Evolutionary conservation across 2,113 vertebrate species (phyloP).

Genomic region (Limnothrissa miodon): DNA sequence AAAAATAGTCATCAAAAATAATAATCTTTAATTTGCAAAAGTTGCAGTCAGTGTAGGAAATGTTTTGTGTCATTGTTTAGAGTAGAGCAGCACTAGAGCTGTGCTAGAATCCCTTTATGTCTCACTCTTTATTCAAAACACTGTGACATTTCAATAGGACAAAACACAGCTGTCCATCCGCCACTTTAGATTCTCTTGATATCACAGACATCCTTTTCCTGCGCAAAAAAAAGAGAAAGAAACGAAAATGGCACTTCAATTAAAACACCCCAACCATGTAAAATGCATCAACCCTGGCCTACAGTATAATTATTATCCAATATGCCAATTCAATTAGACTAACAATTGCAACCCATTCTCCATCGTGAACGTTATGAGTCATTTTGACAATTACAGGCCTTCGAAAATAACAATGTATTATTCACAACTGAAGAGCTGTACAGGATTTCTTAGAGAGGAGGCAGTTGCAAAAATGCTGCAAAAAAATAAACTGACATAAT

Average conservation of each 20-base stretch:
- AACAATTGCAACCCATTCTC: neutral
- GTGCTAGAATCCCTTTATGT: neutral
- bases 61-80: neutral
- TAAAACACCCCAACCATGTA: neutral
- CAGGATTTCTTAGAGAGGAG: neutral
- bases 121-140: slow-evolving; percentile 23
- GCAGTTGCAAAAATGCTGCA: neutral
- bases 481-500: neutral
- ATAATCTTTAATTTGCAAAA: slow-evolving; percentile 3
- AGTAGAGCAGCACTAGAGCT: neutral
- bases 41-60: neutral
- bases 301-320: neutral
- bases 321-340: neutral
- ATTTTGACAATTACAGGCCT: neutral
- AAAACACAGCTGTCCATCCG: neutral
- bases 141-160: neutral
- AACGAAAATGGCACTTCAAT: neutral
- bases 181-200: slow-evolving; percentile 37
- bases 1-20: slow-evolving; percentile 8
- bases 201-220: slow-evolving; percentile 52
- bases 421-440: neutral
- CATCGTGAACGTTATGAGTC: neutral
- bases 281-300: neutral
- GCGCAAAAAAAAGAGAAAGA: slow-evolving; percentile 13
- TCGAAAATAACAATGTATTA: neutral